These are phyloP conservation scores for Scrobipalpa costella DNA, from an alignment of 2,888 invertebrate species.

Conservation along the genomic window DNA sequence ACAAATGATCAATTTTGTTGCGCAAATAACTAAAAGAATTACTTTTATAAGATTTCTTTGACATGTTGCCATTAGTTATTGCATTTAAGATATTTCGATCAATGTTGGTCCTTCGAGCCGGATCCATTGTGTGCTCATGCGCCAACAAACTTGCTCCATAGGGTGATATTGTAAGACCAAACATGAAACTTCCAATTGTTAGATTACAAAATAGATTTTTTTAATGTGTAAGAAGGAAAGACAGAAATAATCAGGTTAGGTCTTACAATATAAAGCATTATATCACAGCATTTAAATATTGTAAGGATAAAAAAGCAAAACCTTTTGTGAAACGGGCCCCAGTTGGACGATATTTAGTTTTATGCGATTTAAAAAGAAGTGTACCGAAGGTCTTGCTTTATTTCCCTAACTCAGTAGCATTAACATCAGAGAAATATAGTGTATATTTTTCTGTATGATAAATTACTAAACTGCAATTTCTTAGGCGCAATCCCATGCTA, in stretches of 20 bases:
- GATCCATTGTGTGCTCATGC: not conserved
- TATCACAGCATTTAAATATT: not conserved
- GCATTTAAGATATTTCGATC: not conserved
- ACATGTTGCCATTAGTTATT: too few species aligned
- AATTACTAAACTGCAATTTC: not conserved
- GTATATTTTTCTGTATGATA: too few species aligned
- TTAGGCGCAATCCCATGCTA: not conserved
- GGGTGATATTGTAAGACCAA: not conserved
- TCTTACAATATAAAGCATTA: slow-evolving; percentile 1
- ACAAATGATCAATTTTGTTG: slow-evolving; percentile 1
- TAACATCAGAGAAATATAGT: too few species aligned
- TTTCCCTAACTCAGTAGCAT: too few species aligned
- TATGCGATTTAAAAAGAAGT: too few species aligned
- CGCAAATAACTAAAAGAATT: too few species aligned
- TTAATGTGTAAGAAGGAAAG: not conserved
- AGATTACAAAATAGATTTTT: too few species aligned
- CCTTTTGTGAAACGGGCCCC: too few species aligned
- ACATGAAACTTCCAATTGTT: not conserved
- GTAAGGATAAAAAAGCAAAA: too few species aligned
- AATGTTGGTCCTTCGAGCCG: not conserved
- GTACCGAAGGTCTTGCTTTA: too few species aligned
- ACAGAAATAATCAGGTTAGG: not conserved
- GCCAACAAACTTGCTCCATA: slow-evolving; percentile 11
- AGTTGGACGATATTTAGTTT: too few species aligned
- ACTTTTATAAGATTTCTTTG: too few species aligned